Conservation (phyloP, 2,888 invertebrate genomes). For the Andrena minutula region DNA sequence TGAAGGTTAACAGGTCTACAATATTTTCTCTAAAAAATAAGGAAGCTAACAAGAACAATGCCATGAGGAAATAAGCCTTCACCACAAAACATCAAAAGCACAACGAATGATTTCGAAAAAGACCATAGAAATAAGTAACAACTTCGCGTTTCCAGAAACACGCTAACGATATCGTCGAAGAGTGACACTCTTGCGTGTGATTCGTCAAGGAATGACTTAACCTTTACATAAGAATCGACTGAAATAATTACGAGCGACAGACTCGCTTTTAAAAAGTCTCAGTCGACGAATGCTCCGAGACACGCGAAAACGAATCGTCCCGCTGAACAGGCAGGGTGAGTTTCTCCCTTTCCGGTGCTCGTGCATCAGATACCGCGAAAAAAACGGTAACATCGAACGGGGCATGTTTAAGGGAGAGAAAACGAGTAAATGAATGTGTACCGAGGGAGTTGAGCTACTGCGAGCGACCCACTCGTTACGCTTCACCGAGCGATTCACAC, state of each 20-base stretch:
- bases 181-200: slow-evolving; percentile 39
- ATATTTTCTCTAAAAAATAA: too few relatives aligned
- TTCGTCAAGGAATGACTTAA: slow-evolving; percentile 28
- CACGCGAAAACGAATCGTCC: slow-evolving; percentile 9
- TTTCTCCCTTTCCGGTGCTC: slow-evolving; percentile 19
- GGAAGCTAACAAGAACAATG: too few relatives aligned
- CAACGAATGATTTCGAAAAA: too few relatives aligned
- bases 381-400: not conserved
- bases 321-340: slow-evolving; percentile 11
- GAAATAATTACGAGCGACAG: slow-evolving; percentile 54
- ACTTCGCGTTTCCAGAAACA: slow-evolving; percentile 13
- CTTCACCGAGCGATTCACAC: slow-evolving; percentile 41
- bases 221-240: slow-evolving; percentile 25
- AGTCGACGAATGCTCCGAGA: slow-evolving; percentile 22
- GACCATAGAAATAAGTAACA: too few relatives aligned
- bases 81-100: too few relatives aligned
- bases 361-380: slow-evolving; percentile 26
- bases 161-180: slow-evolving; percentile 41
- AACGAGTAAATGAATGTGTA: slow-evolving; percentile 53
- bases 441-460: slow-evolving; percentile 31
- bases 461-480: slow-evolving; percentile 52
- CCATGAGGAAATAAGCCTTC: too few relatives aligned
- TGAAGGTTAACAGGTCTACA: too few relatives aligned
- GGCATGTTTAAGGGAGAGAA: slow-evolving; percentile 21
- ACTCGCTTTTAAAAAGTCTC: slow-evolving; percentile 50